phyloP scores from a whole-genome alignment of 2,888 invertebrate genomes.

The Tholera decimalis region DNA sequence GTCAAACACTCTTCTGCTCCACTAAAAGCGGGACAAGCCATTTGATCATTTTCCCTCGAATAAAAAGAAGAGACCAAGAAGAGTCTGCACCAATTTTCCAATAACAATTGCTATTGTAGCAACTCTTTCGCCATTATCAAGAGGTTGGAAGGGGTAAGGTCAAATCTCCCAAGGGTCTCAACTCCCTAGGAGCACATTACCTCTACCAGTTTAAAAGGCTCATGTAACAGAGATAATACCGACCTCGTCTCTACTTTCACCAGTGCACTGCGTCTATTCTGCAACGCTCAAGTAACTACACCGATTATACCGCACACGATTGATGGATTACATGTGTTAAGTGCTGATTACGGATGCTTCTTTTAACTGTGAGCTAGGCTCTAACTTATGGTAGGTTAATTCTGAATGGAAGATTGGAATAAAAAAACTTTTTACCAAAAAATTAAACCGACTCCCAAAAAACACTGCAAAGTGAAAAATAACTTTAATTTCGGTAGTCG shows the following conservation, averaged over 20 bases:
- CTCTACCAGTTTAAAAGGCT: background rate
- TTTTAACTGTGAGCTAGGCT: conserved; percentile 5
- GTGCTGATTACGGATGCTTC: background rate
- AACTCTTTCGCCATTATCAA: no score
- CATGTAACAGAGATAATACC: conserved; percentile 49
- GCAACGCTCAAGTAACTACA: conserved; percentile 54
- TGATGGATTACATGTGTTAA: conserved; percentile 32
- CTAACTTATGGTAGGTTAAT: background rate
- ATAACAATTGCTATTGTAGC: no score
- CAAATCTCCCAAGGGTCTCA: background rate
- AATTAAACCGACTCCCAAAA: no score
- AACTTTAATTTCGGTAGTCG: no score
- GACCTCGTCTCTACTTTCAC: conserved; percentile 63
- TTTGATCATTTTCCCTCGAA: no score
- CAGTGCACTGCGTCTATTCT: conserved; percentile 47
- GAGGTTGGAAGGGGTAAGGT: no score
- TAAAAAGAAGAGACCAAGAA: no score
- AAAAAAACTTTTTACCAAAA: no score
- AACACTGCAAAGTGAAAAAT: no score
- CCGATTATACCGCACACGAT: conserved; percentile 40
- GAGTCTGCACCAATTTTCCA: no score
- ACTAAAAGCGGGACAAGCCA: no score
- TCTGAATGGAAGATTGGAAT: background rate
- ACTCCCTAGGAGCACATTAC: conserved; percentile 1
- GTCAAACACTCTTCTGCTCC: no score